A percentile compares a stretch with the other conserved stretches of the same genome.
Conservation (phyloP, 64 coral and sea anemone genomes). For the Montipora foliosa region DNA sequence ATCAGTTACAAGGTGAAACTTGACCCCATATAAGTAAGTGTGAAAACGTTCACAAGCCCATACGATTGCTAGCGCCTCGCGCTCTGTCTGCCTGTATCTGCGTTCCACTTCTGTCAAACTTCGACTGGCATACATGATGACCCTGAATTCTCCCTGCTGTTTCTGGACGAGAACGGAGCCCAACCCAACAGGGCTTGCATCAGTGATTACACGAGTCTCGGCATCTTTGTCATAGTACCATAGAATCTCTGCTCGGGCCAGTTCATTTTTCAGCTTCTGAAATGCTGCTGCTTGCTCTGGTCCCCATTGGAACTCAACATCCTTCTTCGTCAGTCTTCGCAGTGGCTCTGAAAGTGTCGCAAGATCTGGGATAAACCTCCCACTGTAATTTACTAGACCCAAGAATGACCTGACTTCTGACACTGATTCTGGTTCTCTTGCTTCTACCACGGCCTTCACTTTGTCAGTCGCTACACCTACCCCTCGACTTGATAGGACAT, state of each 20-base stretch:
- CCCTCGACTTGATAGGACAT: background rate
- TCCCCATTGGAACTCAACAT: constrained; percentile 32
- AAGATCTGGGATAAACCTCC: background rate
- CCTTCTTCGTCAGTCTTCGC: background rate
- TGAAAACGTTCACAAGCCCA: too few relatives aligned
- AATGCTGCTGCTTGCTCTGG: background rate
- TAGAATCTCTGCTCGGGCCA: background rate
- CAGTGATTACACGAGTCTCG: background rate
- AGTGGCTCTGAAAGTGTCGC: background rate
- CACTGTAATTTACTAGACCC: background rate
- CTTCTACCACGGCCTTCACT: background rate
- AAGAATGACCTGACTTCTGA: background rate
- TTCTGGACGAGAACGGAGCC: background rate
- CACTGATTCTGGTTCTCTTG: background rate
- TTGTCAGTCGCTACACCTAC: background rate
- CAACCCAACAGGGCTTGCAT: background rate
- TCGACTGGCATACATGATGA: background rate
- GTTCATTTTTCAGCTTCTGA: background rate
- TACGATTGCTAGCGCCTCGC: too few relatives aligned
- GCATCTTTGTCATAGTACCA: background rate
- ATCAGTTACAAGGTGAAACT: too few relatives aligned
- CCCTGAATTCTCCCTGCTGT: background rate
- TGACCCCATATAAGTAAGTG: too few relatives aligned
- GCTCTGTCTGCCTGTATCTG: background rate
- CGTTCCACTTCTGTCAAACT: background rate